Conservation (phyloP, 2,888 invertebrate genomes). For the Papilio elwesi region DNA sequence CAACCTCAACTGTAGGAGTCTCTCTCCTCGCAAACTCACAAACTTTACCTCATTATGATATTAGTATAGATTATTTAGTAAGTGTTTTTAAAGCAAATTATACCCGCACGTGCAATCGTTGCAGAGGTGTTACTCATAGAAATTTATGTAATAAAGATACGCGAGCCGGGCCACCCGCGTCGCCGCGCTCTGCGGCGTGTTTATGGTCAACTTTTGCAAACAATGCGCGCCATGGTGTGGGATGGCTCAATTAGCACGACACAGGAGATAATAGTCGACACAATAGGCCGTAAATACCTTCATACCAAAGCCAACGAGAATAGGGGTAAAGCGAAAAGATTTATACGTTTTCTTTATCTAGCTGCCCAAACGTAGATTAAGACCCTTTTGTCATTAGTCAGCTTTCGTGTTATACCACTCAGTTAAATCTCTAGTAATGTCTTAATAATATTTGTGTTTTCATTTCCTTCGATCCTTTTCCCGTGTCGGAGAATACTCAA, state of each 20-base stretch:
- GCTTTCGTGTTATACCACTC: not conserved
- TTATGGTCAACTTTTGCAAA: constrained; percentile 78
- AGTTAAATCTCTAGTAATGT: constrained; percentile 17
- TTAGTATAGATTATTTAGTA: constrained; percentile 6
- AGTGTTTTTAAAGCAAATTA: not conserved
- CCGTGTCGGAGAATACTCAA: constrained; percentile 49
- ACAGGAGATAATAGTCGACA: constrained; percentile 66
- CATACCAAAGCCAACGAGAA: constrained; percentile 50
- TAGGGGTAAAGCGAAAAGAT: constrained; percentile 45
- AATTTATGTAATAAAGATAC: constrained; percentile 47
- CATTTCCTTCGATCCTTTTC: not conserved
- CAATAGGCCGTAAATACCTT: constrained; percentile 74
- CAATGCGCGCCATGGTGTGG: constrained; percentile 73
- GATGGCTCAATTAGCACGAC: constrained; percentile 80
- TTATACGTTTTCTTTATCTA: constrained; percentile 43
- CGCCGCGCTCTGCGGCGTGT: constrained; percentile 58
- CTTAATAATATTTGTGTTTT: constrained; percentile 38
- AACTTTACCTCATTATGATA: too few relatives aligned
- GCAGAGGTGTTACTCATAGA: constrained; percentile 41
- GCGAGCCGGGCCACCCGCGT: constrained; percentile 69
- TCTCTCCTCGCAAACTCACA: too few relatives aligned
- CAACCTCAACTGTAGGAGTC: too few relatives aligned
- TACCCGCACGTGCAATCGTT: constrained; percentile 13
- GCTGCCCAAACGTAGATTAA: constrained; percentile 40
- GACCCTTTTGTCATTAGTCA: constrained; percentile 32